phyloP scores from a whole-genome alignment of 2,113 vertebrate species.

The Petrocephalus zakoni region DNA sequence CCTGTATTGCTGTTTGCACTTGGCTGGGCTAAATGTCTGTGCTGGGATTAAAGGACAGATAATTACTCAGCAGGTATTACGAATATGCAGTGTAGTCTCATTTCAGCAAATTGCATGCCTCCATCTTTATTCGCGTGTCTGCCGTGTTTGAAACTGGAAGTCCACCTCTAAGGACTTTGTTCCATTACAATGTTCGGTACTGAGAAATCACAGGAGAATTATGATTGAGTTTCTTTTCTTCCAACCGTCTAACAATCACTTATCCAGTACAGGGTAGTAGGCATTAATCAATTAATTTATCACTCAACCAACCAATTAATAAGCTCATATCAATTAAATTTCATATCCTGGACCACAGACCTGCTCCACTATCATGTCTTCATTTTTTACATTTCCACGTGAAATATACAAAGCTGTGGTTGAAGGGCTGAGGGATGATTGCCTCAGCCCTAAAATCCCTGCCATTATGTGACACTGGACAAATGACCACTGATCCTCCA shows the following conservation, averaged over 20 bases:
- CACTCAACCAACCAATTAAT: background rate
- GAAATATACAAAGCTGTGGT: background rate
- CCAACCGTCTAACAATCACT: background rate
- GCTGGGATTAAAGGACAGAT: background rate
- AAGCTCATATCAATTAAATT: background rate
- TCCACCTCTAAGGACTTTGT: background rate
- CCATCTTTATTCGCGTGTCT: background rate
- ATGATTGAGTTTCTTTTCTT: background rate
- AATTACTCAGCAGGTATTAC: background rate
- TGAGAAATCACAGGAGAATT: background rate
- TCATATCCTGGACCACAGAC: background rate
- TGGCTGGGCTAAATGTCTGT: background rate
- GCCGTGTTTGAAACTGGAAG: background rate
- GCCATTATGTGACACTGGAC: background rate
- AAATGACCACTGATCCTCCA: background rate
- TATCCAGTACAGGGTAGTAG: background rate
- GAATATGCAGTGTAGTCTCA: background rate
- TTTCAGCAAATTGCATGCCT: background rate
- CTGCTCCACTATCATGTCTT: background rate
- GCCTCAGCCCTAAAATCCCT: background rate
- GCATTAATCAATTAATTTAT: background rate
- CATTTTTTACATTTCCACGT: background rate
- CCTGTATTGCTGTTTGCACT: background rate
- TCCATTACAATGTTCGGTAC: background rate
- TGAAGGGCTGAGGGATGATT: background rate